Percentiles rank a stretch among this genome's conserved stretches.
Evolutionary conservation across 2,797 vertebrate species (phyloP).

Genomic region (Pangasius djambal): DNA sequence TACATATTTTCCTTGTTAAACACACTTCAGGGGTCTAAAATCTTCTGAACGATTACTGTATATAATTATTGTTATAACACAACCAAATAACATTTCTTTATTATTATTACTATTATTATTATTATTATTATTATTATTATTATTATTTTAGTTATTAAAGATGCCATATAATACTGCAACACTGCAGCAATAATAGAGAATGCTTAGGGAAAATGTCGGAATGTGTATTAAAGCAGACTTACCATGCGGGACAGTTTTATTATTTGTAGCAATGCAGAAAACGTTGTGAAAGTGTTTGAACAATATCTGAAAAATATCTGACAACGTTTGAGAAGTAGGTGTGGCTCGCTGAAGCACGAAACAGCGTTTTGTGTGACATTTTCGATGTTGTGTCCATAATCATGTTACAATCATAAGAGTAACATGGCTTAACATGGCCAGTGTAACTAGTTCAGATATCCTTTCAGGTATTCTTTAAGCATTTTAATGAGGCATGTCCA

Average conservation of each 20-base stretch:
- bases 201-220: background rate
- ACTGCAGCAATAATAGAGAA: background rate
- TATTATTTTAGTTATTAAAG: background rate
- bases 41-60: background rate
- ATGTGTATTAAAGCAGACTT: background rate
- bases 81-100: background rate
- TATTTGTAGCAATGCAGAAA: background rate
- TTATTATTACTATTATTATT: background rate
- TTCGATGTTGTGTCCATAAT: background rate
- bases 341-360: background rate
- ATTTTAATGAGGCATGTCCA: background rate
- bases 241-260: background rate
- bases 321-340: background rate
- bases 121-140: background rate
- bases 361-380: background rate
- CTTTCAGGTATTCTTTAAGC: background rate
- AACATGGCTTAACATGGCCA: too few species aligned
- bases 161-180: background rate
- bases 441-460: background rate
- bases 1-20: background rate
- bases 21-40: background rate
- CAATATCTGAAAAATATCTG: too few species aligned
- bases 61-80: background rate
- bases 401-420: too few species aligned
- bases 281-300: too few species aligned